Evolutionary conservation across 2,113 vertebrate genomes (phyloP).

Genomic region (Centropus unirufus): DNA sequence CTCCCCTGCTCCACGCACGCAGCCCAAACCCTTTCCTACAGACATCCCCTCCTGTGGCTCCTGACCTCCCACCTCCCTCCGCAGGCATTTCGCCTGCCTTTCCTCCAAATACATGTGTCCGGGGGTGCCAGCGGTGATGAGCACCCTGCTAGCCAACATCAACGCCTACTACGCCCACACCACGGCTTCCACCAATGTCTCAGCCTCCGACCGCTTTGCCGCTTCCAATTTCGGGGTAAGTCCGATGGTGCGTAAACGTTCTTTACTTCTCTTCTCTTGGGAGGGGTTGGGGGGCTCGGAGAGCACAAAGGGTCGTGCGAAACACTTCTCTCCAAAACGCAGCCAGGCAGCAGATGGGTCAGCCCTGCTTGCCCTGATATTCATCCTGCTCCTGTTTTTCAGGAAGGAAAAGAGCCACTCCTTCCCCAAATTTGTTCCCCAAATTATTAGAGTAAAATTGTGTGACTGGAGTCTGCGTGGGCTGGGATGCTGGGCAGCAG

Average conservation of each 20-base stretch:
- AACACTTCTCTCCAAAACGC: neutral
- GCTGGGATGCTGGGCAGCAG: neutral
- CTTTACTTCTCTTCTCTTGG: constrained; percentile 55
- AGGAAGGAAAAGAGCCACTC: neutral
- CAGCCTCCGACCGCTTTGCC: constrained; percentile 95
- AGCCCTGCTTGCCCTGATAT: neutral
- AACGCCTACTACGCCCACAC: constrained; percentile 99
- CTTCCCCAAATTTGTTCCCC: neutral
- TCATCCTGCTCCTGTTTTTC: fast-evolving
- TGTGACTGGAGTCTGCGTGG: fast-evolving
- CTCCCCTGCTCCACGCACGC: neutral
- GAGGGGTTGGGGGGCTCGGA: neutral
- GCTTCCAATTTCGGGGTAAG: constrained; percentile 98
- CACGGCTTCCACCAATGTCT: constrained; percentile 95
- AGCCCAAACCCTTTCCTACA: neutral
- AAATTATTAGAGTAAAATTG: neutral
- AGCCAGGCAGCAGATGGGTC: neutral
- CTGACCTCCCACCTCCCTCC: neutral
- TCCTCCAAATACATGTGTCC: constrained; percentile 99
- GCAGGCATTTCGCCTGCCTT: constrained; percentile 96
- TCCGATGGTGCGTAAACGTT: constrained; percentile 73
- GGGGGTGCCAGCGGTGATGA: constrained; percentile 96
- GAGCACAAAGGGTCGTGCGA: neutral
- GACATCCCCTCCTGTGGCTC: neutral
- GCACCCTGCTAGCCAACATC: constrained; percentile 97